phyloP scores from a whole-genome alignment of 2,797 vertebrate species.

The Sarcophilus harrisii region DNA sequence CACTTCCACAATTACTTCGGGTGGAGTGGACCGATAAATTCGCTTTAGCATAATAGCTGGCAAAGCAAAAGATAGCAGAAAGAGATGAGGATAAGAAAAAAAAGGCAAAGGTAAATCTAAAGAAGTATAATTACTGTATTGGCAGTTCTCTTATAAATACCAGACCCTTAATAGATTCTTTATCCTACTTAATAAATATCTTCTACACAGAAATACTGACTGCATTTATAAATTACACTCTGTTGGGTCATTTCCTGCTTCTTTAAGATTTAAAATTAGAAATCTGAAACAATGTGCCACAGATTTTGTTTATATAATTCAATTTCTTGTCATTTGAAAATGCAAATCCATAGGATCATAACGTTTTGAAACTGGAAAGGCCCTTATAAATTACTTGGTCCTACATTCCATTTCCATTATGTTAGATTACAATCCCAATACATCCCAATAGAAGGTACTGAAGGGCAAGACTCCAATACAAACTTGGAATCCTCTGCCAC shows the following conservation, averaged over 20 bases:
- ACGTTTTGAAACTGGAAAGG: background rate
- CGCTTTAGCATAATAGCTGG: conserved; percentile 97
- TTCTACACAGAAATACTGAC: conserved; percentile 2
- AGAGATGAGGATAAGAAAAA: conserved; percentile 25
- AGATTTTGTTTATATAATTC: background rate
- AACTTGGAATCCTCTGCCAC: background rate
- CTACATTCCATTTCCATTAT: background rate
- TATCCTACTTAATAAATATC: background rate
- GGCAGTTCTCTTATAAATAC: background rate
- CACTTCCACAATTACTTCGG: conserved; percentile 94
- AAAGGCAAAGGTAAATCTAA: conserved; percentile 32
- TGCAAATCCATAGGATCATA: background rate
- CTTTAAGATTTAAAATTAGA: conserved; percentile 27
- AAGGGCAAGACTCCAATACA: too few species aligned
- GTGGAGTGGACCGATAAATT: conserved; percentile 92
- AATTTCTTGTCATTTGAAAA: conserved; percentile 20
- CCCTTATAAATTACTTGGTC: background rate
- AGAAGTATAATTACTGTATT: background rate
- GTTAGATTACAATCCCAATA: too few species aligned
- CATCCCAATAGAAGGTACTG: too few species aligned
- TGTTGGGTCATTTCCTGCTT: background rate
- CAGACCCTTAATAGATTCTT: background rate
- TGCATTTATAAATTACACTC: background rate
- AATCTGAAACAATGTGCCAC: conserved; percentile 31
- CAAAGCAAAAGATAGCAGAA: background rate